Conservation (phyloP, 2,113 vertebrate genomes). For the Grus americana region DNA sequence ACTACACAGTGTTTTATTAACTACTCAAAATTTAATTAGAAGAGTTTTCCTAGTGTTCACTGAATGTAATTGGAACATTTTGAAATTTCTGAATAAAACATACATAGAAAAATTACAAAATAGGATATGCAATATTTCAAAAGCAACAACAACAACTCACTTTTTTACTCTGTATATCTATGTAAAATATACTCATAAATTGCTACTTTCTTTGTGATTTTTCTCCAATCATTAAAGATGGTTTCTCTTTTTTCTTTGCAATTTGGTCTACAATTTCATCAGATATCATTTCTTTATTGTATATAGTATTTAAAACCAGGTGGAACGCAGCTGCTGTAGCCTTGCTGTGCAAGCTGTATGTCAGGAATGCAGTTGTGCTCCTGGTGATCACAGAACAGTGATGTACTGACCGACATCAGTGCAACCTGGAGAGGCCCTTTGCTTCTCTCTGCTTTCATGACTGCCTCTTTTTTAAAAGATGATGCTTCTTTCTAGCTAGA, state of each 20-base stretch:
- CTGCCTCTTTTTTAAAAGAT: not conserved
- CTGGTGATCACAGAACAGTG: not conserved
- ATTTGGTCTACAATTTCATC: not conserved
- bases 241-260: not conserved
- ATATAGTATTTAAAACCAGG: not conserved
- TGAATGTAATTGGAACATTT: not conserved
- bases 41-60: not conserved
- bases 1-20: not conserved
- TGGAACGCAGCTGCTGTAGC: not conserved
- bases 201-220: not conserved
- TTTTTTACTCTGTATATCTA: not conserved
- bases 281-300: not conserved
- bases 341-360: not conserved
- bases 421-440: fast-evolving
- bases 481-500: not conserved
- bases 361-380: fast-evolving
- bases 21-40: conserved; percentile 1
- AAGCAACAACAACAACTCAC: not conserved
- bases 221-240: not conserved
- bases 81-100: not conserved
- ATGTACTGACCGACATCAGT: fast-evolving
- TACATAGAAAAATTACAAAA: not conserved
- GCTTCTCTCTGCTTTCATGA: not conserved
- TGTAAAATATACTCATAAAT: not conserved
- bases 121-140: not conserved